A percentile compares a stretch with the other conserved stretches of the same genome.
Evolutionary conservation across 2,113 vertebrate species (phyloP).

Genomic region (Ceyx melanurus): DNA sequence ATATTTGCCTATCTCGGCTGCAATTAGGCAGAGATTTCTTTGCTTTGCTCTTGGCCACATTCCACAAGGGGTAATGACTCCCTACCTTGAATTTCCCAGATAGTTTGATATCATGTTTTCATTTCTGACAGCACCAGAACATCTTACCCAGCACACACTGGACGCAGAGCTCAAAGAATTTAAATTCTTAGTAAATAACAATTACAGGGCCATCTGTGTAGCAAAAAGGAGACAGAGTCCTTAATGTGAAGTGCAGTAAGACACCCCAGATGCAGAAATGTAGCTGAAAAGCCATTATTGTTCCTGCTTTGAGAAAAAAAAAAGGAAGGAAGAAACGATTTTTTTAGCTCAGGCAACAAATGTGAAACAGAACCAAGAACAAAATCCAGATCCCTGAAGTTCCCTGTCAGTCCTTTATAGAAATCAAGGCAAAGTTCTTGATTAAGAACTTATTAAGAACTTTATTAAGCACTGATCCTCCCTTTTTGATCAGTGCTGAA

Average conservation of each 20-base stretch:
- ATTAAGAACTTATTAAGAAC: background rate
- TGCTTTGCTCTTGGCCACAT: background rate
- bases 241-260: background rate
- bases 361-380: background rate
- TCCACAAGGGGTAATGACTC: background rate
- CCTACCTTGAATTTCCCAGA: background rate
- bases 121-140: background rate
- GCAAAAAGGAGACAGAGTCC: background rate
- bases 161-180: background rate
- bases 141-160: background rate
- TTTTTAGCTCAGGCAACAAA: background rate
- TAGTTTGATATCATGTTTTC: background rate
- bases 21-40: background rate
- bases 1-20: too few species aligned
- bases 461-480: too few species aligned
- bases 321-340: background rate
- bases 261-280: background rate
- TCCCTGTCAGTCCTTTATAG: background rate
- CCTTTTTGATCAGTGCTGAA: background rate
- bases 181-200: background rate
- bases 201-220: background rate
- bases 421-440: too few species aligned
- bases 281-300: background rate
- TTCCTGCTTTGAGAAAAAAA: background rate
- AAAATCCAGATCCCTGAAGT: background rate